Conservation (phyloP, 2,797 vertebrate species). For the Sebastiscus tertius region DNA sequence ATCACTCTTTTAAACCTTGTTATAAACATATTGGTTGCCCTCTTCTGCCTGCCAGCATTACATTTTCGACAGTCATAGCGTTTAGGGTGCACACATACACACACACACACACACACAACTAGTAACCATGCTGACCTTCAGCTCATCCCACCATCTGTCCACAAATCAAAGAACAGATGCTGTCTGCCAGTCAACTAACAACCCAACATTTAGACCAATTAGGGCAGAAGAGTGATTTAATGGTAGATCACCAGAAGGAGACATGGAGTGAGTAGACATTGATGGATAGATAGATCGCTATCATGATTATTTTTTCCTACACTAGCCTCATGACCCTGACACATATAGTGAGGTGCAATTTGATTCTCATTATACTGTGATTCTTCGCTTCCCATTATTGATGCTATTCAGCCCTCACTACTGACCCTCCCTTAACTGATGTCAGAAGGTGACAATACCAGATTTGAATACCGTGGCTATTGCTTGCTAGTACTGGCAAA, state of each 20-base stretch:
- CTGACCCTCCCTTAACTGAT: not conserved
- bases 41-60: conserved; percentile 30
- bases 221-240: conserved; percentile 68
- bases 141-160: conserved; percentile 75
- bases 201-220: conserved; percentile 77
- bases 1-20: conserved; percentile 25
- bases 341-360: conserved; percentile 18
- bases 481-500: not conserved
- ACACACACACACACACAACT: conserved; percentile 13
- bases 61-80: conserved; percentile 26
- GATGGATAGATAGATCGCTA: conserved; percentile 54
- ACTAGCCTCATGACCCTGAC: conserved; percentile 13
- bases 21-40: conserved; percentile 32
- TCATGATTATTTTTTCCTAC: conserved; percentile 50
- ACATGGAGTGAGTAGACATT: conserved; percentile 28
- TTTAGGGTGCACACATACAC: not conserved
- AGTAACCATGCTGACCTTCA: conserved; percentile 73
- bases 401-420: conserved; percentile 8
- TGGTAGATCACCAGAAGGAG: conserved; percentile 56
- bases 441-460: not conserved
- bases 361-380: not conserved
- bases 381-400: not conserved
- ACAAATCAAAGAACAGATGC: conserved; percentile 79
- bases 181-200: conserved; percentile 75
- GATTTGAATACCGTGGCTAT: not conserved